These are phyloP conservation scores for Eriosoma lanigerum DNA, from an alignment of 1,140 invertebrate species.

Conservation along the genomic window DNA sequence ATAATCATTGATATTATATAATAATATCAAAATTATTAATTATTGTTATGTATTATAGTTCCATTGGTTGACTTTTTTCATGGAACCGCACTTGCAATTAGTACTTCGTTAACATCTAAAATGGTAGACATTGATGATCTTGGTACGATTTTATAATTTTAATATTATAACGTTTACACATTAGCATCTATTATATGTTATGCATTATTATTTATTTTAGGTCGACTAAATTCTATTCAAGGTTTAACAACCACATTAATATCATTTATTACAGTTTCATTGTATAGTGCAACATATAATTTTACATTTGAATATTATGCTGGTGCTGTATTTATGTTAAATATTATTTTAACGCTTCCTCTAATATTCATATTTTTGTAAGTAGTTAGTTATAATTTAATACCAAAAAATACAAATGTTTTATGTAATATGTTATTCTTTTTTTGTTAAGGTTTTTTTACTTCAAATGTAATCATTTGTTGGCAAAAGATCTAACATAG, in stretches of 20 bases:
- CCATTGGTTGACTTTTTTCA: conserved; percentile 45
- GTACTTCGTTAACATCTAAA: conserved; percentile 53
- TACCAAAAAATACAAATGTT: not conserved
- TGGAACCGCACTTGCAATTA: conserved; percentile 47
- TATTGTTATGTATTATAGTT: too few species aligned
- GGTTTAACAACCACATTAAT: not conserved
- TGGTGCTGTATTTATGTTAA: conserved; percentile 51
- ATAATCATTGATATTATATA: too few species aligned
- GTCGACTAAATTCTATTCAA: conserved; percentile 13
- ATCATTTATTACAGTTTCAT: conserved; percentile 12
- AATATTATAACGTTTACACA: not conserved
- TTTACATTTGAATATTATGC: conserved; percentile 46
- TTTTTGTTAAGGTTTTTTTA: not conserved
- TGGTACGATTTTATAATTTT: conserved; percentile 11
- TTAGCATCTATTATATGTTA: not conserved
- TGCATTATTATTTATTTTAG: not conserved
- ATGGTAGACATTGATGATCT: conserved; percentile 51
- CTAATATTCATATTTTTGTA: not conserved
- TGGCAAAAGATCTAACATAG: not conserved
- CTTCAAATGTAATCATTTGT: not conserved
- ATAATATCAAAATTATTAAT: not conserved
- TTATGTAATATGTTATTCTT: not conserved
- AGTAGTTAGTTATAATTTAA: not conserved
- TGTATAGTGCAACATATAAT: conserved; percentile 52
- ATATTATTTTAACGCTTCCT: conserved; percentile 37